Conservation (phyloP, 2,797 vertebrate genomes). For the Aldrovandia affinis region DNA sequence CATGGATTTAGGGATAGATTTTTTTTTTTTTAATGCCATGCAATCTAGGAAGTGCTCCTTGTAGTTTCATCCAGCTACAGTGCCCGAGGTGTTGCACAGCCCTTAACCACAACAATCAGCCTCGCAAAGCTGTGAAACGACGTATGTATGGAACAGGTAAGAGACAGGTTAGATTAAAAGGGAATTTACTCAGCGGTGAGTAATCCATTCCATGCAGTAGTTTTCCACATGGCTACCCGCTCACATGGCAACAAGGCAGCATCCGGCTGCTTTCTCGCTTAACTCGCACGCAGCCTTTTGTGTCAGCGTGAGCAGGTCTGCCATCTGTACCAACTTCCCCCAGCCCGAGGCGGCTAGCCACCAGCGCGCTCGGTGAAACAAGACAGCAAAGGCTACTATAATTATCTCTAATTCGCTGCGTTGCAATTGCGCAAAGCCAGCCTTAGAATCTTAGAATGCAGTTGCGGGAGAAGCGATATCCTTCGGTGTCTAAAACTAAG, state of each 20-base stretch:
- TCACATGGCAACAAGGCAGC: constrained; percentile 35
- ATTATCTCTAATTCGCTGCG: neutral
- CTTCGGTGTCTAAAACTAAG: neutral
- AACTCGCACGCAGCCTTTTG: constrained; percentile 21
- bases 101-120: constrained; percentile 6
- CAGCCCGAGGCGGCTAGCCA: neutral
- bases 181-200: constrained; percentile 33
- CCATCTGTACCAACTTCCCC: constrained; percentile 23
- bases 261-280: constrained; percentile 14
- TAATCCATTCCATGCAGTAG: constrained; percentile 31
- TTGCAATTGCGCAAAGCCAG: neutral
- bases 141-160: constrained; percentile 9
- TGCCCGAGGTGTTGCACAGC: neutral
- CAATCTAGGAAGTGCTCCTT: neutral
- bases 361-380: neutral
- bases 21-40: neutral
- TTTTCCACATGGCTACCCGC: constrained; percentile 40
- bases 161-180: constrained; percentile 24
- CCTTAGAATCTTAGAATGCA: neutral
- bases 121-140: neutral
- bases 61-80: neutral
- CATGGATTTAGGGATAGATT: neutral
- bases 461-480: neutral
- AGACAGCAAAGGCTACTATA: constrained; percentile 4
- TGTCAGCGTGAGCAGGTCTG: neutral